These are phyloP conservation scores for Vimba vimba DNA, from an alignment of 2,113 vertebrate species.

Conservation along the genomic window DNA sequence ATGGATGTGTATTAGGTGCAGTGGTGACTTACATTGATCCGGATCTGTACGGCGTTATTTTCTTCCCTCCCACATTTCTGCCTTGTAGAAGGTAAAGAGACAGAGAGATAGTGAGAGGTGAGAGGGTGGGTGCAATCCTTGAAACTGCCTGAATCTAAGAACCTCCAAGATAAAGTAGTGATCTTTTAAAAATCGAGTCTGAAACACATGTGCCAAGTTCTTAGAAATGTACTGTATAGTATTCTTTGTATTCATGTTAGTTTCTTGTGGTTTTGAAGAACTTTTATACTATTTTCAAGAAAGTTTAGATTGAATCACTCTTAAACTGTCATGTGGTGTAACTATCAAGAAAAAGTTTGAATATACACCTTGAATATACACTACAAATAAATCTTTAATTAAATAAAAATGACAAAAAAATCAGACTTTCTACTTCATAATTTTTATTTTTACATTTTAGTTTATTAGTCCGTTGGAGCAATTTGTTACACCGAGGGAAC, in stretches of 20 bases:
- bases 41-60: not conserved
- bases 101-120: not conserved
- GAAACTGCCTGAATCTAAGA: not conserved
- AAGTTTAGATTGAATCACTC: not conserved
- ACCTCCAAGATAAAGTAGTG: not conserved
- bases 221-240: not conserved
- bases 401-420: too few species aligned
- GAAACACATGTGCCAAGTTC: not conserved
- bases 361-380: not conserved
- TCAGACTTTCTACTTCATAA: too few species aligned
- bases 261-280: not conserved
- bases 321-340: not conserved
- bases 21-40: not conserved
- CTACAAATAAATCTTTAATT: not conserved
- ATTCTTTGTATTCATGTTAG: not conserved
- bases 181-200: not conserved
- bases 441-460: too few species aligned
- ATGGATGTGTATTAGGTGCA: not conserved
- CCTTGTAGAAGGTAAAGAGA: not conserved
- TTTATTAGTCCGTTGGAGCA: too few species aligned
- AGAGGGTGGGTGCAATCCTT: not conserved
- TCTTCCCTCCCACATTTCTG: constrained; percentile 5
- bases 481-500: too few species aligned
- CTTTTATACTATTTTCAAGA: not conserved
- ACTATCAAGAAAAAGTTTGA: not conserved